phyloP scores from a whole-genome alignment of 2,113 vertebrate species.

The Mohoua ochrocephala region DNA sequence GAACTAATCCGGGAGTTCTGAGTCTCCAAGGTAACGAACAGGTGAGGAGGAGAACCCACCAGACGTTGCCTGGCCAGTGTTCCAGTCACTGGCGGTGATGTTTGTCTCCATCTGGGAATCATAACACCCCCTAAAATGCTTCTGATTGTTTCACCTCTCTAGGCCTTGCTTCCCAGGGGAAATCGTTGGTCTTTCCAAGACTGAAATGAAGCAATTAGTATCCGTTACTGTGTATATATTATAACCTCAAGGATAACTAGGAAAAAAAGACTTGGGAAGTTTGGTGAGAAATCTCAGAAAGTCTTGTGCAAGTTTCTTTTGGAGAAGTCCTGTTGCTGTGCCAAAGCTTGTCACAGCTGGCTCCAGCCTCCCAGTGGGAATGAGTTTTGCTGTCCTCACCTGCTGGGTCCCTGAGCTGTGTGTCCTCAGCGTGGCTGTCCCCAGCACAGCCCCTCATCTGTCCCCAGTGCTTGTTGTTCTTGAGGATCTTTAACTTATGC shows the following conservation, averaged over 20 bases:
- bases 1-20: not conserved
- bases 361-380: not conserved
- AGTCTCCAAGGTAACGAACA: not conserved
- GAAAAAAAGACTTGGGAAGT: not conserved
- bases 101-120: not conserved
- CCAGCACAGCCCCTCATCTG: not conserved
- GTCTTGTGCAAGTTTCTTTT: not conserved
- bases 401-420: not conserved
- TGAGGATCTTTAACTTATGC: constrained; percentile 31
- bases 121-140: not conserved
- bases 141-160: not conserved
- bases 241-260: constrained; percentile 30
- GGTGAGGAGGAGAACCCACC: not conserved
- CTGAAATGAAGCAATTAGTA: not conserved
- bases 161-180: constrained; percentile 38
- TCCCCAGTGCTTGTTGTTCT: not conserved
- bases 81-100: not conserved
- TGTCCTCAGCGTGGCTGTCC: not conserved
- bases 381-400: not conserved
- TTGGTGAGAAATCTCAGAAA: not conserved
- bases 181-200: not conserved
- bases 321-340: not conserved
- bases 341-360: constrained; percentile 6
- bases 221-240: not conserved
- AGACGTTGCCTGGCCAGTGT: not conserved